Percentiles rank a stretch among this genome's conserved stretches.
These are phyloP conservation scores for Motacilla tschutschensis DNA, from an alignment of 2,113 vertebrate genomes.

Conservation along the genomic window DNA sequence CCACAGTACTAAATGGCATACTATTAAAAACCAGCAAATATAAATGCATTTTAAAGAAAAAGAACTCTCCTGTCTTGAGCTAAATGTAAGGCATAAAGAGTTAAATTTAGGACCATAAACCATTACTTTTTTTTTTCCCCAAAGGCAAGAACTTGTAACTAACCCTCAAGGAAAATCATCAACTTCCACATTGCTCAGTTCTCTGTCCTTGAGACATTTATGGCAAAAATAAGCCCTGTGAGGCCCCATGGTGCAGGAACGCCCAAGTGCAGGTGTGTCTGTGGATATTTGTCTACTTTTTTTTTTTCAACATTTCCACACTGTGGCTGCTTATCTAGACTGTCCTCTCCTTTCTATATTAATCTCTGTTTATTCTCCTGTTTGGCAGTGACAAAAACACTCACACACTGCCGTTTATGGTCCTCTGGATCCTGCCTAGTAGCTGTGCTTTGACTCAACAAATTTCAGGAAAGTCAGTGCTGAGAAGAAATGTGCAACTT, in stretches of 20 bases:
- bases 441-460: slow-evolving; percentile 45
- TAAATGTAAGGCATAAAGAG: neutral
- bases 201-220: slow-evolving; percentile 26
- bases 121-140: neutral
- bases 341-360: neutral
- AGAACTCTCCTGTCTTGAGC: neutral
- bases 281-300: slow-evolving; percentile 1
- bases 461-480: slow-evolving; percentile 14
- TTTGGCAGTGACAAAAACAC: neutral
- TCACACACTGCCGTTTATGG: neutral
- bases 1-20: neutral
- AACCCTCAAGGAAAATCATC: slow-evolving; percentile 11
- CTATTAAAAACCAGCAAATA: neutral
- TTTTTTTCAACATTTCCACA: slow-evolving; percentile 17
- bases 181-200: slow-evolving; percentile 9
- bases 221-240: neutral
- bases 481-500: slow-evolving; percentile 40
- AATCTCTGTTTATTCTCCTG: neutral
- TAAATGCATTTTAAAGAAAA: neutral
- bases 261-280: slow-evolving; percentile 31
- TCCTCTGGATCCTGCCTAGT: slow-evolving; percentile 1
- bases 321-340: slow-evolving; percentile 15
- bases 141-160: neutral
- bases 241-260: slow-evolving; percentile 17
- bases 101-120: neutral